These are phyloP conservation scores for Antennarius striatus DNA, from an alignment of 2,113 vertebrate genomes.

Conservation along the genomic window DNA sequence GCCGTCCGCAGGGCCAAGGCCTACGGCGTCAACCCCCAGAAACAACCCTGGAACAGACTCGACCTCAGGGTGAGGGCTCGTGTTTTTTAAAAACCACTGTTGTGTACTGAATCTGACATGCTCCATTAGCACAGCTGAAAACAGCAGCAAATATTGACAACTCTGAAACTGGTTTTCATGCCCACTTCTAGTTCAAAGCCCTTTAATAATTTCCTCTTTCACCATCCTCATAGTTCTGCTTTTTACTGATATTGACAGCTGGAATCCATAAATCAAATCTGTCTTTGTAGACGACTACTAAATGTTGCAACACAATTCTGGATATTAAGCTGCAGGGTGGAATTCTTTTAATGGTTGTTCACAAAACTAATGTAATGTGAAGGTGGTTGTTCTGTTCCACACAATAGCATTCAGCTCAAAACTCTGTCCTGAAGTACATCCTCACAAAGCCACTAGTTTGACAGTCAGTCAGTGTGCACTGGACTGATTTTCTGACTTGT, in stretches of 20 bases:
- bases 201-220: background rate
- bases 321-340: too few relatives aligned
- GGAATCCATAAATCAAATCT: too few relatives aligned
- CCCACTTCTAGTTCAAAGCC: background rate
- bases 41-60: conserved; percentile 98
- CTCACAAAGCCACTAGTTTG: too few relatives aligned
- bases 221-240: background rate
- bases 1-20: conserved; percentile 93
- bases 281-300: too few relatives aligned
- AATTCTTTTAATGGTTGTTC: too few relatives aligned
- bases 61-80: conserved; percentile 90
- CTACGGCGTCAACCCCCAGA: conserved; percentile 95
- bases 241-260: background rate
- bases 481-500: too few relatives aligned
- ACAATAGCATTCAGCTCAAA: too few relatives aligned
- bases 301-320: too few relatives aligned
- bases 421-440: too few relatives aligned
- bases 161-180: conserved; percentile 10
- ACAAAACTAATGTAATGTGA: too few relatives aligned
- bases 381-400: too few relatives aligned
- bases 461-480: too few relatives aligned
- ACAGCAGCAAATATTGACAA: background rate
- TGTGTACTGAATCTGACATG: background rate
- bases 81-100: background rate
- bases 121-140: background rate